Evolutionary conservation across 2,888 invertebrate genomes (phyloP), one percentile per base, ranked within the genome.

Genomic region (Mermis nigrescens): DNA sequence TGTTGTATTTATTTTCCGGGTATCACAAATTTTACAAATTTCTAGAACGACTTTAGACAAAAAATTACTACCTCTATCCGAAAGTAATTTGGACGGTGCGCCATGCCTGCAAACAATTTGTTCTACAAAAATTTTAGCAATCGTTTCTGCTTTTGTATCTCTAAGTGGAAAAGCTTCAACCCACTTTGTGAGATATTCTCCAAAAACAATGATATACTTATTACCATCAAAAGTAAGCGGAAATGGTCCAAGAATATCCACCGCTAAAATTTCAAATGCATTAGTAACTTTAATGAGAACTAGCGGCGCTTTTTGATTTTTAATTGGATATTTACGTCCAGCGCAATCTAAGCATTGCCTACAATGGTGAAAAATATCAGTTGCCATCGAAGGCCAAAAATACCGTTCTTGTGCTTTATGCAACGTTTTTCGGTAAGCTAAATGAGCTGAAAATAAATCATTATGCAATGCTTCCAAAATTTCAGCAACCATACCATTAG

Each of bases 21-120:
- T 59, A 38, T 60, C 62, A 22, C 65, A 4, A 0, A 28, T 31
- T 7, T 29, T n/a, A 2, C 57, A 24, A 12, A 64, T 27, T 31
- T 61, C 55, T 38, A 53, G 46, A n/a, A 65, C 48, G 26, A 66
- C 19, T 27, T 59, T 60, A 1, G 62, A 61, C 1, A 55, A n/a
- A 46, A 66, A 67, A 28, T 61, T 61, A 1, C 59, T 59, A 0
- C 65, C 65, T 22, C 62, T 57, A 53, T 67, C 67, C 1, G 62
- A 61, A 1, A 65, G 32, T 1, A 67, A 28, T 1, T 22, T 46
- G 4, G 31, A 19, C 4, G 64, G 63, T 2, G 55, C 27, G 1
- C 62, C 62, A 48, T 29, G 45, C 26, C 15, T 60, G 15, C 19
- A 22, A 26, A 38, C 46, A 61, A 46, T 24, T 56, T 55, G 15